A percentile compares a stretch with the other conserved stretches of the same genome.
Evolutionary conservation across 2,113 vertebrate genomes (phyloP).

Genomic region (Odobenus rosmarus): DNA sequence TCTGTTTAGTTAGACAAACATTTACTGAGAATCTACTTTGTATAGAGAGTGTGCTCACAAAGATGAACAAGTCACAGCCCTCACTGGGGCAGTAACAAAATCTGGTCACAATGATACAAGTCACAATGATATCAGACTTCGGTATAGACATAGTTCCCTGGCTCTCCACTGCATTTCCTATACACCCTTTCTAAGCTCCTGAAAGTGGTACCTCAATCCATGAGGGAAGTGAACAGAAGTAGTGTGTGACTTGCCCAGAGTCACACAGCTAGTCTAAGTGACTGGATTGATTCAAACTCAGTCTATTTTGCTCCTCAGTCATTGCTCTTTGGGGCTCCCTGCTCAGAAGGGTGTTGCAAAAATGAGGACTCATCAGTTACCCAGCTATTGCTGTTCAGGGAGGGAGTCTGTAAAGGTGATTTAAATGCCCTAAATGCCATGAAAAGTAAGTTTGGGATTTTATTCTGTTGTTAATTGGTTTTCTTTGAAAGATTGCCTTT

Average conservation of each 20-base stretch:
- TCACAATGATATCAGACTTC: too few relatives aligned
- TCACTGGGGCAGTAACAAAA: background rate
- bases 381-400: background rate
- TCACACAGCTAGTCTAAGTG: background rate
- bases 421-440: background rate
- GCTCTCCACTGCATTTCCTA: background rate
- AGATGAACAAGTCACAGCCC: background rate
- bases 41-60: background rate
- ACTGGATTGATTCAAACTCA: background rate
- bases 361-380: background rate
- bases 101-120: background rate
- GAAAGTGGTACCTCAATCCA: background rate
- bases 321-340: background rate
- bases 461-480: background rate
- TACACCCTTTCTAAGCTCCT: background rate
- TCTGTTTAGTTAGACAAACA: background rate
- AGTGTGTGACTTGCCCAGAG: background rate
- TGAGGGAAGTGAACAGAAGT: background rate
- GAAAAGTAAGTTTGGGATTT: background rate
- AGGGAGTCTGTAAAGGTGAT: background rate
- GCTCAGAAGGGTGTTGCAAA: background rate
- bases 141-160: background rate
- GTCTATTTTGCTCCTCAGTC: background rate
- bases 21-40: background rate
- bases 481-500: background rate